These are phyloP conservation scores for Rostratula benghalensis DNA, from an alignment of 2,113 vertebrate genomes.

Conservation along the genomic window DNA sequence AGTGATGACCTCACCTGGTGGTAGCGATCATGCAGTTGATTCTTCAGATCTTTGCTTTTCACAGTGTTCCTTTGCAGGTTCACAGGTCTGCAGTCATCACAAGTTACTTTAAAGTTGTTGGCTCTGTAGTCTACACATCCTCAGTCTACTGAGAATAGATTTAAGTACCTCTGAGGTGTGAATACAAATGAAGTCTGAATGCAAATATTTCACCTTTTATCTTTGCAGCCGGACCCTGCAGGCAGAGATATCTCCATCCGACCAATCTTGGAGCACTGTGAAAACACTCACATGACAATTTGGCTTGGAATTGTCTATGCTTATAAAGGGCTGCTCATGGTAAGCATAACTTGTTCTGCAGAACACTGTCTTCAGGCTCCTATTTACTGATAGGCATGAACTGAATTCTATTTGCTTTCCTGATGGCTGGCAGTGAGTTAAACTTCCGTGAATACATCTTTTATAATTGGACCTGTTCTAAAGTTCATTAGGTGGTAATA, in stretches of 20 bases:
- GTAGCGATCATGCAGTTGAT: background rate
- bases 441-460: background rate
- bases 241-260: conserved; percentile 96
- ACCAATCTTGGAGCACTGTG: conserved; percentile 97
- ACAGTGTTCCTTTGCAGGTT: background rate
- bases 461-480: background rate
- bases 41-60: background rate
- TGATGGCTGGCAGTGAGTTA: background rate
- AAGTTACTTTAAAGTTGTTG: background rate
- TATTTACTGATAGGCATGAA: background rate
- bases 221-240: conserved; percentile 90
- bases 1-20: background rate
- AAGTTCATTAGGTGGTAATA: background rate
- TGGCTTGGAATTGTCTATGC: conserved; percentile 99
- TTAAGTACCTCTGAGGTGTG: background rate
- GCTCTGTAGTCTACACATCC: background rate
- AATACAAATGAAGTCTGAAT: background rate
- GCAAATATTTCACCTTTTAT: background rate
- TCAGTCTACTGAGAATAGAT: background rate
- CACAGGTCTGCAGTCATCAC: background rate
- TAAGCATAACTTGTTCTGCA: conserved; percentile 71
- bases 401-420: background rate
- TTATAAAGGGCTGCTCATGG: conserved; percentile 99
- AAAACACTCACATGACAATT: conserved; percentile 99
- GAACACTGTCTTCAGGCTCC: background rate